These are phyloP conservation scores for Folsomia manolachei DNA, from an alignment of 2,888 invertebrate species.

Conservation along the genomic window DNA sequence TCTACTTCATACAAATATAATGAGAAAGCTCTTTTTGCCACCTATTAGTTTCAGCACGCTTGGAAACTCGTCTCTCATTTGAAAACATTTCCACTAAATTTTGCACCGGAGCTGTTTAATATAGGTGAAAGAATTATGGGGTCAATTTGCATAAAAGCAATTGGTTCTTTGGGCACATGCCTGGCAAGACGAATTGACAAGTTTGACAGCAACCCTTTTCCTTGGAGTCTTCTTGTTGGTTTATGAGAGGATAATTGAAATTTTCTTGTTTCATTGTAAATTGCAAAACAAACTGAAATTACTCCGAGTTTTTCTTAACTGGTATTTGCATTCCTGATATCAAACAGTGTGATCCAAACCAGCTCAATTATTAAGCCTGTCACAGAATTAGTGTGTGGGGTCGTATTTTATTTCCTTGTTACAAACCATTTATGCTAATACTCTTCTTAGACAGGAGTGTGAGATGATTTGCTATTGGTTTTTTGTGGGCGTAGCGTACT, in stretches of 20 bases:
- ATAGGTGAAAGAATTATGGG: neutral
- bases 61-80: too few relatives aligned
- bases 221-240: neutral
- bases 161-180: neutral
- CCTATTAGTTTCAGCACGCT: too few relatives aligned
- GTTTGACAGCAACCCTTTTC: neutral
- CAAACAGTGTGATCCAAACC: too few relatives aligned
- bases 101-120: neutral
- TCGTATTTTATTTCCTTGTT: too few relatives aligned
- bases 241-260: neutral
- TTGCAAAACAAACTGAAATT: neutral
- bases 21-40: neutral
- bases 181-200: slow-evolving; percentile 8
- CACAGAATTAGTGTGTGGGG: too few relatives aligned
- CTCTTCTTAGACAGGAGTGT: too few relatives aligned
- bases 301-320: too few relatives aligned
- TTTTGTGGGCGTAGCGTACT: neutral
- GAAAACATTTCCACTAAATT: neutral
- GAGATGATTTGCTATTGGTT: too few relatives aligned
- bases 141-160: slow-evolving; percentile 19
- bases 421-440: too few relatives aligned
- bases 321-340: too few relatives aligned
- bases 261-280: neutral
- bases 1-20: neutral
- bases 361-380: neutral